Base-by-base conservation (phyloP, 2,888 invertebrate species). In the Limnephilus lunatus region DNA sequence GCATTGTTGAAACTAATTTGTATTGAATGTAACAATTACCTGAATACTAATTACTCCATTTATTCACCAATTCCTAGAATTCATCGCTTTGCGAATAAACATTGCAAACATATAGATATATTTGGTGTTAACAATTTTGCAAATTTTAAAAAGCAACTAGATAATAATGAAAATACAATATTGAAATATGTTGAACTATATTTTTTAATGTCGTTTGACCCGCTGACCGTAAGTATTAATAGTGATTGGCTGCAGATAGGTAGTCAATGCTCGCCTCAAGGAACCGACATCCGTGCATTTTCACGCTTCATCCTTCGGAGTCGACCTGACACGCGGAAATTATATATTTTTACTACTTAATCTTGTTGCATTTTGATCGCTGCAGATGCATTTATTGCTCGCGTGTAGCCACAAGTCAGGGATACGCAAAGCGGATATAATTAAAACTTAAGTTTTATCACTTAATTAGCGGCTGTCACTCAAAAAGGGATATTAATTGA, bases 401-500 rank as follows among this genome's bases (percentile, higher is more conserved):
- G 68, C 68, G 68, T 68, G 68, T 68, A 68, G n/a, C 68, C 68
- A 68, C 68, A 1, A 9, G n/a, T 44, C 53, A 68, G 25, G n/a
- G 68, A 68, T 68, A n/a, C 25, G 7, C 68, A 19, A 86, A 31
- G n/a, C 86, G 86, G 86, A 86, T 86, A 86, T 86, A 86, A 86
- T 86, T 86, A 86, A 86, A 86, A 86, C n/a, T 30, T 86, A 53
- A 86, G 39, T 35, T 86, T 44, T 44, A 30, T 35, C 86, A 86
- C 86, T 86, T 44, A 39, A 48, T 86, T 44, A 86, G 35, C 4
- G 32, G 12, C 86, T 30, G 44, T 30, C 48, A 86, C 12, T 86
- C 44, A 86, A 44, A 35, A 39, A 30, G n/a, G 85, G 85, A 85
- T 35, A 2, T 68, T 68, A 68, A 68, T 68, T 68, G 68, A 68